phyloP scores from a whole-genome alignment of 2,113 vertebrate species.

The Mustelus asterias region DNA sequence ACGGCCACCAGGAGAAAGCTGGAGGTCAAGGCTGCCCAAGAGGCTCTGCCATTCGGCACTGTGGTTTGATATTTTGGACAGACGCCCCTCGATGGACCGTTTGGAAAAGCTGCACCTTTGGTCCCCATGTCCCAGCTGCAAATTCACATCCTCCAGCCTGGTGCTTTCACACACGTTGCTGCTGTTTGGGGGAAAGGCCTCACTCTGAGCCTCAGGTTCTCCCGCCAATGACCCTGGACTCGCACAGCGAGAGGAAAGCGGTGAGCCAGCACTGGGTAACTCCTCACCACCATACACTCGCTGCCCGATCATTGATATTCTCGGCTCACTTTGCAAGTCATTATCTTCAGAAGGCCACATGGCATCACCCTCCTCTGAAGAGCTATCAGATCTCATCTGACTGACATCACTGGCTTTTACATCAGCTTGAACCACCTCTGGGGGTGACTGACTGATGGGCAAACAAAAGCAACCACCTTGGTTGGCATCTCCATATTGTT shows the following conservation, averaged over 20 bases:
- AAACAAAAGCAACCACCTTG: not conserved
- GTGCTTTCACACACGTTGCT: not conserved
- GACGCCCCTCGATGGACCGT: constrained; percentile 28
- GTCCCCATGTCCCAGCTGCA: constrained; percentile 1
- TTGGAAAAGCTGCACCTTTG: constrained; percentile 56
- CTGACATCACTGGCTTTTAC: not conserved
- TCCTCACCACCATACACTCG: too few relatives aligned
- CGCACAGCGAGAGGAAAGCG: not conserved
- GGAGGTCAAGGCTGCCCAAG: constrained; percentile 39
- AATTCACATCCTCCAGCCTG: constrained; percentile 15
- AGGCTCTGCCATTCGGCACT: not conserved
- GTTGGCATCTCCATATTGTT: not conserved
- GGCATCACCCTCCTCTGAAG: not conserved
- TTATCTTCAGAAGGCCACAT: not conserved
- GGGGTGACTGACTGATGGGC: not conserved
- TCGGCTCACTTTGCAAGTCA: not conserved
- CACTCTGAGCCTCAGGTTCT: not conserved
- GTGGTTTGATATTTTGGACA: not conserved
- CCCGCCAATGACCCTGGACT: not conserved
- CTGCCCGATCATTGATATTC: not conserved
- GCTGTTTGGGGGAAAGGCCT: not conserved
- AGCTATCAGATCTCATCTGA: not conserved
- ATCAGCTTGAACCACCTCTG: not conserved
- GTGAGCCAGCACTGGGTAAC: not conserved
- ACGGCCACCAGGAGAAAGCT: constrained; percentile 49